Evolutionary conservation across 2,797 vertebrate species (phyloP).

Genomic region (Gadopsis bispinosus): DNA sequence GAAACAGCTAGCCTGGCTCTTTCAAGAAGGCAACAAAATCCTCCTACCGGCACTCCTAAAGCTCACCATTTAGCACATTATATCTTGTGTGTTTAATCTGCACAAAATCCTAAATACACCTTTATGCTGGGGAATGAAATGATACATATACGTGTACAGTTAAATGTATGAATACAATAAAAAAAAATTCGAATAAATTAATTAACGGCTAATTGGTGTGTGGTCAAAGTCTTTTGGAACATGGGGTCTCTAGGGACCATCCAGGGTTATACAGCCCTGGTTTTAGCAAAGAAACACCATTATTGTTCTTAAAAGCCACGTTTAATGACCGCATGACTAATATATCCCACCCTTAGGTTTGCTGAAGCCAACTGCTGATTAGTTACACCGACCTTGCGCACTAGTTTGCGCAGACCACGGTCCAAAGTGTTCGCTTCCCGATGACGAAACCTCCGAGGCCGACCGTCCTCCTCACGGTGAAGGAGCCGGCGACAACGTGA

Average conservation of each 20-base stretch:
- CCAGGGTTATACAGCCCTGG: background rate
- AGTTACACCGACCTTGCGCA: background rate
- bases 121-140: no score
- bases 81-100: background rate
- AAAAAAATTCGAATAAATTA: background rate
- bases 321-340: background rate
- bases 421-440: background rate
- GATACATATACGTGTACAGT: no score
- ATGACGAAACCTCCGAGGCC: constrained; percentile 33
- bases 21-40: background rate
- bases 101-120: background rate
- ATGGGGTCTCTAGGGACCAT: background rate
- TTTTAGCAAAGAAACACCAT: background rate
- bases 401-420: background rate
- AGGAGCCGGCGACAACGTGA: constrained; percentile 65
- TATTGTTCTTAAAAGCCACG: background rate
- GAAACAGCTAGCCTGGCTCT: background rate
- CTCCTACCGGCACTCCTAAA: background rate
- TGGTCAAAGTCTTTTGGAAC: background rate
- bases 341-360: background rate
- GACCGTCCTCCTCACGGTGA: constrained; percentile 55
- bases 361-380: background rate
- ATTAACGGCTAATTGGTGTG: background rate
- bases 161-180: background rate
- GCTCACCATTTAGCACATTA: background rate